Percentiles rank a stretch among this genome's conserved stretches.
Conservation (phyloP, 92 coral and sea anemone species). For the Meandrina meandrites region DNA sequence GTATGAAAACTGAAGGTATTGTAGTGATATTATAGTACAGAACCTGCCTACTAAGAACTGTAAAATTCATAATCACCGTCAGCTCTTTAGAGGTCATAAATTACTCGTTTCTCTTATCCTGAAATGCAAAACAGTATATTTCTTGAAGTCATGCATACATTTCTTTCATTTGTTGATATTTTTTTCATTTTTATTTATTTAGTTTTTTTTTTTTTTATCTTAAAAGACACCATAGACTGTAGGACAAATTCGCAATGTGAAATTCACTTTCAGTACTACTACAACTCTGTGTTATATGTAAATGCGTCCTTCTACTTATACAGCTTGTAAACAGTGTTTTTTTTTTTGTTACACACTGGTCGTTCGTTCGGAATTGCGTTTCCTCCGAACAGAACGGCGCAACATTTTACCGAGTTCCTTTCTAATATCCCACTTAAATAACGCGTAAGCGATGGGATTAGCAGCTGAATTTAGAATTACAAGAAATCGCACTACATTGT, state of each 20-base stretch:
- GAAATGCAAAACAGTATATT: background rate
- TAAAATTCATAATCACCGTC: too few relatives aligned
- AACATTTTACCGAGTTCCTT: slow-evolving; percentile 7
- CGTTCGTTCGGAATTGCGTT: slow-evolving; percentile 15
- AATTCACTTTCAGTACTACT: too few relatives aligned
- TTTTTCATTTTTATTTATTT: too few relatives aligned
- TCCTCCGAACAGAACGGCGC: background rate
- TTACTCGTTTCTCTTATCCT: background rate
- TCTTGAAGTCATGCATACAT: too few relatives aligned
- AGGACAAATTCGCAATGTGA: too few relatives aligned
- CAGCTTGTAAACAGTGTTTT: background rate
- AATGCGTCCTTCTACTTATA: too few relatives aligned
- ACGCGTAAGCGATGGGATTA: slow-evolving; percentile 34
- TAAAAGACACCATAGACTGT: too few relatives aligned
- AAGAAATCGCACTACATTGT: background rate
- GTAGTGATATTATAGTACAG: too few relatives aligned
- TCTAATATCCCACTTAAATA: slow-evolving; percentile 34
- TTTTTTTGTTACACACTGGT: background rate
- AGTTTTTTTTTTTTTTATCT: background rate
- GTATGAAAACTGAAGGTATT: too few relatives aligned
- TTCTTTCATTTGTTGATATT: too few relatives aligned
- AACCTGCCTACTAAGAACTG: too few relatives aligned
- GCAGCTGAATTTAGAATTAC: slow-evolving; percentile 24
- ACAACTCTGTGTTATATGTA: background rate
- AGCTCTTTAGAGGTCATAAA: too few relatives aligned